Conservation (phyloP, 1,140 invertebrate species). For the Tyrophagus putrescentiae region DNA sequence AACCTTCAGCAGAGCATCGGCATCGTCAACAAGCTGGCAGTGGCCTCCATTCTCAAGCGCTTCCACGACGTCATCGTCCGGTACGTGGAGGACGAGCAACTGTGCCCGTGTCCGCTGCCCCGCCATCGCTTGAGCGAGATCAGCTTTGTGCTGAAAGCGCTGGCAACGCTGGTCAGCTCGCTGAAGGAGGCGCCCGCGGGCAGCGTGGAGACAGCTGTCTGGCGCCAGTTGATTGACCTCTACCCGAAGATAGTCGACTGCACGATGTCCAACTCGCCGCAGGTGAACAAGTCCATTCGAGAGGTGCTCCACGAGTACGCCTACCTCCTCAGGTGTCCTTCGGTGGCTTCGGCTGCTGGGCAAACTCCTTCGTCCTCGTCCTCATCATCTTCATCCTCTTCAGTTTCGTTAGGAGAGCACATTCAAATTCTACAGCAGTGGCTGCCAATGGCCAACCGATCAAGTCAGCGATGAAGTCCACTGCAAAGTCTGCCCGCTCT, state of each 20-base stretch:
- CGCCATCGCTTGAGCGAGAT: conserved; percentile 85
- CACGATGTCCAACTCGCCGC: conserved; percentile 53
- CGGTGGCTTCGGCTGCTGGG: too few relatives aligned
- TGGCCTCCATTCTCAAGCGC: conserved; percentile 71
- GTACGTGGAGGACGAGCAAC: conserved; percentile 71
- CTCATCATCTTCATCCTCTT: too few relatives aligned
- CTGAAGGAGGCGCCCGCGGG: conserved; percentile 74
- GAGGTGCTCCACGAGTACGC: conserved; percentile 74
- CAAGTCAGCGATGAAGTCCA: too few relatives aligned
- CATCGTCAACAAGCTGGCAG: conserved; percentile 64
- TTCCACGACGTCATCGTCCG: conserved; percentile 80
- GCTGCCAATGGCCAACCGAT: too few relatives aligned
- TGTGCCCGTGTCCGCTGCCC: conserved; percentile 72
- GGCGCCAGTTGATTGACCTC: conserved; percentile 75
- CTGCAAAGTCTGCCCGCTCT: too few relatives aligned
- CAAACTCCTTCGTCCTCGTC: too few relatives aligned
- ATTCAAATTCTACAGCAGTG: too few relatives aligned
- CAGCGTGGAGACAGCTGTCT: conserved; percentile 70
- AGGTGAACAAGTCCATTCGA: conserved; percentile 61
- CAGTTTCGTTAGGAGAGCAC: too few relatives aligned
- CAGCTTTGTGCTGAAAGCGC: conserved; percentile 87
- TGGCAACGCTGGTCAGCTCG: conserved; percentile 75
- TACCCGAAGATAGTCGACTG: conserved; percentile 82
- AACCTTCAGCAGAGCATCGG: conserved; percentile 37
- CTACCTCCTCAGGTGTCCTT: conserved; percentile 55